Evolutionary conservation across 2,113 vertebrate species (phyloP).

Genomic region (Python bivittatus): DNA sequence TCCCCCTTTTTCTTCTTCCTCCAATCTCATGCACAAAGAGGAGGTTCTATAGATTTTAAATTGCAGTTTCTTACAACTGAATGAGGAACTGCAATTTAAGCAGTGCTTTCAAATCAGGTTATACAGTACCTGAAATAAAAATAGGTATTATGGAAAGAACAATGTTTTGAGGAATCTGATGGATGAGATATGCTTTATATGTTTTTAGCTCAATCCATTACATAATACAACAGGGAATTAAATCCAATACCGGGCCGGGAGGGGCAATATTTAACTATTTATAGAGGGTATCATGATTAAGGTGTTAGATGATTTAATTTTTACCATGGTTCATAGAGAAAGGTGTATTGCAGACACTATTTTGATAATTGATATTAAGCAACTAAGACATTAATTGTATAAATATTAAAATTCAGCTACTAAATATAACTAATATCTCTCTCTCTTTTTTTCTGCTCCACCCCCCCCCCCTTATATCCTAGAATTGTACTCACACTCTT

Average conservation of each 20-base stretch:
- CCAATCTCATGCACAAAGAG: no score
- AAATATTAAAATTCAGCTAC: background rate
- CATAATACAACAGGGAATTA: background rate
- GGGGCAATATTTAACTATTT: background rate
- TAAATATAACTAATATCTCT: background rate
- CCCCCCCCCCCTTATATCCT: fast-evolving
- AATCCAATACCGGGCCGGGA: background rate
- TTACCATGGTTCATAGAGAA: background rate
- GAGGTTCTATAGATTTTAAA: background rate
- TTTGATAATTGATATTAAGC: background rate
- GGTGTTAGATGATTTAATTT: background rate
- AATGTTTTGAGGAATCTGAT: background rate
- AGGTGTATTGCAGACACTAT: background rate
- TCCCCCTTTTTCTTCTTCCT: background rate
- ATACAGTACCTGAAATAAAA: background rate
- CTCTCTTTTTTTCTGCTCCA: background rate
- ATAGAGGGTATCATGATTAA: background rate
- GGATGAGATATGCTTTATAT: background rate
- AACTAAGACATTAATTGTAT: background rate
- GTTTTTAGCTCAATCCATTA: background rate
- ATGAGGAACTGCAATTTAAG: background rate
- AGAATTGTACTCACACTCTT: slow-evolving; percentile 83
- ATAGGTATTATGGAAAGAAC: background rate
- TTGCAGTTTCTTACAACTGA: background rate
- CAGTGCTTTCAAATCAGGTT: background rate